Base-by-base conservation (phyloP, 2,888 invertebrate genomes). In the Xylota sylvarum region DNA sequence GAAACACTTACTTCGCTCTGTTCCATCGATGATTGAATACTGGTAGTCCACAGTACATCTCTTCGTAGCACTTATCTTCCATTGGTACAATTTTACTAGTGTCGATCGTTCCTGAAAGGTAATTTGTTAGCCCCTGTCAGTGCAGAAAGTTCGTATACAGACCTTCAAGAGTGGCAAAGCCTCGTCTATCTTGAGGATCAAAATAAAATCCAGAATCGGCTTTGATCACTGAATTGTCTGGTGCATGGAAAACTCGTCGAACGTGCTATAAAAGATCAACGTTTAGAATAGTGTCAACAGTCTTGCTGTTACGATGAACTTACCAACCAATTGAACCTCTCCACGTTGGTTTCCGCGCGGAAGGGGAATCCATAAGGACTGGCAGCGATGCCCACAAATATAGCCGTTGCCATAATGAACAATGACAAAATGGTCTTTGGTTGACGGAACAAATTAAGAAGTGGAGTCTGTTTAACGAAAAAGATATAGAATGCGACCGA, bases 301-400 rank as follows among this genome's bases (percentile, higher is more conserved):
- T 35, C 9, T 14, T 5, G 5, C n/a, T 1, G n/a, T 5, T 30
- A 19, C 19, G 12, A 7, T 4, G 3, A 5, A 88, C 91, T 90
- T 90, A 95, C 95, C 89, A 93, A 89, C 50, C 94, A 64, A 35
- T 69, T 69, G 32, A 69, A 82, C 43, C 95, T 91, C 89, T 94
- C 93, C 0, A 94, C 93, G 27, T 91, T 90, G 0, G 92, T 91
- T 60, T 93, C 92, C 40, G 92, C 92, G n/a, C 92, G 92, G 89
- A 94, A 95, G 0, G 95, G 95, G 88, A 94, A 94, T 2, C 94
- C 94, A 23, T 94, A 89, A 0, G 93, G 93, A 10, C 94, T 94
- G 9, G 93, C 92, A 14, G 90, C 89, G 65, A 92, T 81, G 1
- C 91, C 90, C 2, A 92, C 88, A 58, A 91, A 92, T 9, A 91